A percentile compares a stretch with the other conserved stretches of the same genome.
Conservation (phyloP, 2,888 invertebrate genomes). For the Drosophila sordidula region DNA sequence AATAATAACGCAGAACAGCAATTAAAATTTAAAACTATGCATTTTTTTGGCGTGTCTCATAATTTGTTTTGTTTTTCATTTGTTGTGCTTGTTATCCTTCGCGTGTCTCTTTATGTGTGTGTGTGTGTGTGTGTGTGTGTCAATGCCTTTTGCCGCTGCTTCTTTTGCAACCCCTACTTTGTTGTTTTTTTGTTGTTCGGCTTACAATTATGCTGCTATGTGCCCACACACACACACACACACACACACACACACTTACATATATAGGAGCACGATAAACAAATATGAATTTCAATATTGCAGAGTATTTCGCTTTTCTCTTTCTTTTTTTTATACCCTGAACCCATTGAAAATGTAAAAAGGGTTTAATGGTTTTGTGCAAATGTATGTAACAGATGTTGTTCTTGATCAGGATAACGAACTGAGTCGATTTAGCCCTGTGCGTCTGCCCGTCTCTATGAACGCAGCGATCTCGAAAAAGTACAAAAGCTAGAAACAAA, state of each 20-base stretch:
- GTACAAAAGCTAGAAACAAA: no score
- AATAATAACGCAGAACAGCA: conserved; percentile 18
- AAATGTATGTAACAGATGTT: no score
- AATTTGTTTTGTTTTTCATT: conserved; percentile 20
- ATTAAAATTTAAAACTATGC: conserved; percentile 22
- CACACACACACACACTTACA: neutral
- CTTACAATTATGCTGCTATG: conserved; percentile 28
- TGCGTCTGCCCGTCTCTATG: no score
- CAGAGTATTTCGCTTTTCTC: neutral
- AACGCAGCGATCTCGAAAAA: no score
- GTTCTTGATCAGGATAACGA: no score
- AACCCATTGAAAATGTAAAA: no score
- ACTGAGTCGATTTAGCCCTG: no score
- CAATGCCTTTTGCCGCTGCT: conserved; percentile 29
- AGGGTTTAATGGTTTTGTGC: no score
- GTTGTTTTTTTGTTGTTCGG: conserved; percentile 30
- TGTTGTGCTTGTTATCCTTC: conserved; percentile 59
- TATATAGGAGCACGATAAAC: conserved; percentile 16
- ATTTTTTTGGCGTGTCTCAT: conserved; percentile 12
- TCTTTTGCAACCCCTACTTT: conserved; percentile 40
- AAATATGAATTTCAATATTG: conserved; percentile 22
- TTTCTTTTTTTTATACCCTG: neutral
- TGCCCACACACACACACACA: conserved; percentile 2
- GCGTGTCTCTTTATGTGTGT: conserved; percentile 8
- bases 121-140: conserved; percentile 34